Percentiles rank a stretch among this genome's conserved stretches.
These are phyloP conservation scores for Channa striata DNA, from an alignment of 2,797 vertebrate genomes.

Conservation along the genomic window DNA sequence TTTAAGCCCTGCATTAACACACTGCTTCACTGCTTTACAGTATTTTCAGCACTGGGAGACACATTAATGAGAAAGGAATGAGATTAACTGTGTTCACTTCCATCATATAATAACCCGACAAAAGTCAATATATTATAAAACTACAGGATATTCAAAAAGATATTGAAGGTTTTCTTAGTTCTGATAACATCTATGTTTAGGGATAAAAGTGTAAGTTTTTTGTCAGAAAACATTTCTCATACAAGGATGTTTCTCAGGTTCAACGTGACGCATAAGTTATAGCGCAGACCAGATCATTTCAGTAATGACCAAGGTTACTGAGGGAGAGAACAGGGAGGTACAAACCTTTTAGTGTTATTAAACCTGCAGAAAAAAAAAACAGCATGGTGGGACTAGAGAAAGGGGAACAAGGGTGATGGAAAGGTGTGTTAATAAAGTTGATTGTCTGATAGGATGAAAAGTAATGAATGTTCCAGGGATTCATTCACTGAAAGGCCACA, in stretches of 20 bases:
- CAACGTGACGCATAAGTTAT: slow-evolving; percentile 51
- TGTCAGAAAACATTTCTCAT: slow-evolving; percentile 3
- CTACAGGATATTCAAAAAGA: slow-evolving; percentile 20
- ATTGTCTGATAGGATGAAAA: slow-evolving; percentile 67
- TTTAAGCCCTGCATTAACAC: slow-evolving; percentile 50
- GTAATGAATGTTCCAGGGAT: slow-evolving; percentile 65
- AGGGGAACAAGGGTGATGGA: slow-evolving; percentile 47
- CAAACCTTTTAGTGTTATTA: slow-evolving; percentile 81
- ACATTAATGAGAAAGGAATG: slow-evolving; percentile 67
- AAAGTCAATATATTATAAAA: slow-evolving; percentile 16
- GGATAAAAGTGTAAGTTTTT: slow-evolving; percentile 5
- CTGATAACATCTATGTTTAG: slow-evolving; percentile 2
- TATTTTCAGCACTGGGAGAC: too few species aligned
- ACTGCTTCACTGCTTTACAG: too few species aligned
- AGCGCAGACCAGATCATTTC: slow-evolving; percentile 63
- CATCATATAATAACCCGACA: slow-evolving; percentile 30
- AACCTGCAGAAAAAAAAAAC: slow-evolving; percentile 58
- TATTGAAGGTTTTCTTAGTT: slow-evolving; percentile 4
- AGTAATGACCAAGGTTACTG: slow-evolving; percentile 62
- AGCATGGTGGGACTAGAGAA: slow-evolving; percentile 24
- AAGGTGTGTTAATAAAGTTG: slow-evolving; percentile 61
- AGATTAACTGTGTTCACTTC: slow-evolving; percentile 55
- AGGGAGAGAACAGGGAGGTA: slow-evolving; percentile 46
- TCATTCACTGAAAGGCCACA: slow-evolving; percentile 68
- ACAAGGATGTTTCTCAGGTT: slow-evolving; percentile 25